These are phyloP conservation scores for Ptychadena robeensis DNA, from an alignment of 2,797 vertebrate genomes.

Conservation along the genomic window DNA sequence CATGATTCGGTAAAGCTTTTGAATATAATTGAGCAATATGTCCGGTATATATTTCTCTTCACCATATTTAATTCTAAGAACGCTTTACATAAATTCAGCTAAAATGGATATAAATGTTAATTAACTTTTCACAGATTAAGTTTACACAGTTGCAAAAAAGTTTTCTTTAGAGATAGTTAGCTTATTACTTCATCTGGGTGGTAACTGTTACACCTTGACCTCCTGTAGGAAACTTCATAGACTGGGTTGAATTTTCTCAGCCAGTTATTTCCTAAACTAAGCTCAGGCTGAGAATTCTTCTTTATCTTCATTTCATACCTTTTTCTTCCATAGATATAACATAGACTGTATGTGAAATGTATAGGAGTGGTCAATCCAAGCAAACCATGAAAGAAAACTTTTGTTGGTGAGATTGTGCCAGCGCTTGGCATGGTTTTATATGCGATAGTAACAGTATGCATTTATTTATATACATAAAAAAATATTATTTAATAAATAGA, in stretches of 20 bases:
- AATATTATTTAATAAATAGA: neutral
- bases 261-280: neutral
- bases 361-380: neutral
- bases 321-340: no score
- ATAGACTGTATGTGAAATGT: no score
- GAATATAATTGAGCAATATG: neutral
- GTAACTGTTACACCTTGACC: neutral
- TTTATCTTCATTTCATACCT: no score
- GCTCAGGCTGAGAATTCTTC: neutral
- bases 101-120: neutral
- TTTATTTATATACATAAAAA: neutral
- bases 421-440: neutral
- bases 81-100: neutral
- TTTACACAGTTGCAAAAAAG: neutral
- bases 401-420: neutral
- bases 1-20: constrained; percentile 2
- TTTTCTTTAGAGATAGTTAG: neutral
- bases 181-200: neutral
- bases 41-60: neutral
- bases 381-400: neutral
- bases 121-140: no score
- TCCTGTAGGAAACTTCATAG: no score
- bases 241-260: neutral
- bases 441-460: no score
- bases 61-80: neutral